Conservation (phyloP, 2,113 vertebrate species). For the Myiozetetes cayanensis region DNA sequence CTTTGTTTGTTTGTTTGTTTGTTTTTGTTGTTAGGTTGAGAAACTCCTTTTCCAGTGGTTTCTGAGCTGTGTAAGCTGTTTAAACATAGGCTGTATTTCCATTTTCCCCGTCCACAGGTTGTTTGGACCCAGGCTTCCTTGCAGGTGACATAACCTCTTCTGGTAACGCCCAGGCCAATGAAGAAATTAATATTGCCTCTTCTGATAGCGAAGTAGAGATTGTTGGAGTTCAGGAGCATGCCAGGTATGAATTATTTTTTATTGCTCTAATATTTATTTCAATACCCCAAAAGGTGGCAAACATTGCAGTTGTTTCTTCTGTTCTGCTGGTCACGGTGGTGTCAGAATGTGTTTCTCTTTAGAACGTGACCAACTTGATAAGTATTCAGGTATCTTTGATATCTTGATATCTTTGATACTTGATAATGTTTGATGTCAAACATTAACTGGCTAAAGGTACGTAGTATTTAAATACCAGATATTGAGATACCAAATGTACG, state of each 20-base stretch:
- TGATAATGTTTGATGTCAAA: not conserved
- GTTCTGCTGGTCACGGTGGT: not conserved
- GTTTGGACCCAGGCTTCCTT: conserved; percentile 79
- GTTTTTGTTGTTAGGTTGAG: not conserved
- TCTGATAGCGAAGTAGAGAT: conserved; percentile 98
- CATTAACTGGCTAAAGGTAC: not conserved
- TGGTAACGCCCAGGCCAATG: conserved; percentile 77
- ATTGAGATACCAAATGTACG: not conserved
- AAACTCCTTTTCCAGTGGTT: not conserved
- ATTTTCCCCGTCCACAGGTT: conserved; percentile 75
- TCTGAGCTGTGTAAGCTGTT: not conserved
- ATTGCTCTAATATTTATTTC: not conserved
- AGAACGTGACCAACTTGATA: not conserved
- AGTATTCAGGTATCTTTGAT: not conserved
- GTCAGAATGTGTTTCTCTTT: not conserved
- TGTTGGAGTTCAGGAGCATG: conserved; percentile 92
- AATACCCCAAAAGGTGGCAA: not conserved
- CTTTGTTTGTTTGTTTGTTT: not conserved
- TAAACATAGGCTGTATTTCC: not conserved
- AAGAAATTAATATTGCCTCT: conserved; percentile 88
- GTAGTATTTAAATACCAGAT: not conserved
- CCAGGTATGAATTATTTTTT: conserved; percentile 77
- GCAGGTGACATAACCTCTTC: conserved; percentile 73
- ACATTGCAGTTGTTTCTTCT: not conserved
- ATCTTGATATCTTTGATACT: too few relatives aligned